Evolutionary conservation across 2,113 vertebrate species (phyloP), one percentile per base, ranked within the genome.

Genomic region (Nesogale talazaci): DNA sequence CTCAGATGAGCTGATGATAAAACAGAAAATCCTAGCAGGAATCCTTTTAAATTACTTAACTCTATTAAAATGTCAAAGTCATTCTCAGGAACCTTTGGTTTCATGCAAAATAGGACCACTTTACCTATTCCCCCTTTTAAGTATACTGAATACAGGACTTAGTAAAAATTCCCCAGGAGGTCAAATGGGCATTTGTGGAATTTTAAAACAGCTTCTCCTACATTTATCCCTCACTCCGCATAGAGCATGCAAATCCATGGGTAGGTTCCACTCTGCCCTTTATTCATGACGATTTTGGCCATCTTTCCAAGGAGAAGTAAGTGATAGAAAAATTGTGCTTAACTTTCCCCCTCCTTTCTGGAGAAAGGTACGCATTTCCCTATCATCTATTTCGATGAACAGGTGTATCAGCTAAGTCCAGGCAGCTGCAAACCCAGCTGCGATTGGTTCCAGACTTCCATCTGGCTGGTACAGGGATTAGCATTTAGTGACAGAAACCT

Each of bases 81-180:
- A 89, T 52, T 94, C 85, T 88, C 42, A 86, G 93, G 72, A 91
- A 91, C 94, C 86, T 95, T 70, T 91, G 79, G 90, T 97, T 92
- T 91, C 94, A 92, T 93, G 82, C 90, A 97, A 93, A 92, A 94
- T 84, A 92, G 88, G 96, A 93, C 40, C 91, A 42, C 95, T 97
- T 96, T 85, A 90, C 69, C 95, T 97, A 79, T 94, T 96, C 91
- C 89, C 86, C 69, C 38, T 97, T 92, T 96, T 93, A 88, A 46
- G 42, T 46, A 70, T 83, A 88, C 91, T 94, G 97, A 97, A 95
- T 94, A 90, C 76, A 89, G 89, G 40, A 96, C 95, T 97, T 97
- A 97, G 87, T 94, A 97, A 95, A 92, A 96, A 94, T 96, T 95
- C 96, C 96, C 81, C 59, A 76, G 65, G 85, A 95, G 90, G 96